A percentile compares a stretch with the other conserved stretches of the same genome.
These are phyloP conservation scores for Eulemur coronatus DNA, from an alignment of 2,797 vertebrate species.

Conservation along the genomic window DNA sequence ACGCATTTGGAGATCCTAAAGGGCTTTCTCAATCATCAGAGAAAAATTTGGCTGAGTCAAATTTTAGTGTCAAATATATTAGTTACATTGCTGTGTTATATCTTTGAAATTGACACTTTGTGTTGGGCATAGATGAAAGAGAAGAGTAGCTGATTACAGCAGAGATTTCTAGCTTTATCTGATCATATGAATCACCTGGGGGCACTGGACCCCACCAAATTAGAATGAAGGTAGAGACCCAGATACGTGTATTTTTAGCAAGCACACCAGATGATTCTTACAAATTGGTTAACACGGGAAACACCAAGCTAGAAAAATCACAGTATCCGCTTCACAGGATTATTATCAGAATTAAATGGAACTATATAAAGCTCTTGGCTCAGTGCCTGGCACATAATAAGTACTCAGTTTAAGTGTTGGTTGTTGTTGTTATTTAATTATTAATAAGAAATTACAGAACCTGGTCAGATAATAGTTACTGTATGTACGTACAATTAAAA, in stretches of 20 bases:
- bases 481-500: not conserved
- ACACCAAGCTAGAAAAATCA: conserved; percentile 18
- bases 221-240: conserved; percentile 4
- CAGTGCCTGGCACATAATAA: conserved; percentile 9
- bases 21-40: conserved; percentile 32
- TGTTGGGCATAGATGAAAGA: not conserved
- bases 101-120: not conserved
- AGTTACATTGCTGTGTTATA: not conserved
- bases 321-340: not conserved
- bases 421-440: conserved; percentile 17
- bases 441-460: not conserved
- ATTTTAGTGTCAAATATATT: conserved; percentile 14
- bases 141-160: not conserved
- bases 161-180: not conserved
- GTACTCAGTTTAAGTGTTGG: not conserved
- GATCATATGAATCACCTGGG: not conserved
- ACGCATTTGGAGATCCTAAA: not conserved
- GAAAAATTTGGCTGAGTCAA: not conserved
- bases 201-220: not conserved
- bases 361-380: not conserved
- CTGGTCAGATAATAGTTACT: not conserved
- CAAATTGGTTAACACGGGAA: not conserved
- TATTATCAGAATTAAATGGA: conserved; percentile 8
- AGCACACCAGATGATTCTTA: not conserved
- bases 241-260: not conserved